Base-by-base conservation (phyloP, 2,797 vertebrate genomes). In the Champsocephalus esox region DNA sequence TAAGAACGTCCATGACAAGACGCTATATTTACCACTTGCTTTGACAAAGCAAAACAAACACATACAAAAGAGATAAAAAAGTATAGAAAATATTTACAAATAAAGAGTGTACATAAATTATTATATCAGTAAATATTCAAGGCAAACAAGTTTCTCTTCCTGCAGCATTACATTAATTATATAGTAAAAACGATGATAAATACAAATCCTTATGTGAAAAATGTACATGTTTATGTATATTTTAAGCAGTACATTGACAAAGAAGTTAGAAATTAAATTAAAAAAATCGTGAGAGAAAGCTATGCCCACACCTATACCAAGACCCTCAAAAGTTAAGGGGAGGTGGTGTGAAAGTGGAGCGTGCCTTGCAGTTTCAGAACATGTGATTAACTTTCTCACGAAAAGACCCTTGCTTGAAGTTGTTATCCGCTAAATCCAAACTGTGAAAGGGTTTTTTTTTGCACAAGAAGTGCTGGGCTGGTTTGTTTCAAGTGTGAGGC, bases 331-430 rank as follows among this genome's bases (percentile, higher is more conserved):
- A 21, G 0, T 0, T 13, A 44, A 66, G 68, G 57, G 88, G 87
- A 89, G 83, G 79, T 88, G 76, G 66, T 72, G 3, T 54, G 68
- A 81, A 80, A 73, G 64, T 80, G 43, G 16, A 65, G 70, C 72
- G 56, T 14, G 13, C 45, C 52, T 49, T 63, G 59, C 43, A 70
- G 54, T 61, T 81, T 48, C n/a, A 64, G 12, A 72, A 71, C 14
- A 58, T 58, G 51, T 17, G 9, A 13, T 69, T 11, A 11, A 34
- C 19, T 59, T 81, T 88, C 76, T 84, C 71, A 82, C 73, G 73
- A 79, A 38, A 41, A 49, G 54, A 70, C 62, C 28, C 34, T 21
- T 12, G 45, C 59, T 41, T 48, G 19, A 61, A 72, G 61, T 54
- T 66, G 66, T 59, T 80, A 75, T 86, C 64, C 0, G 19, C 50